Percentiles rank a stretch among this genome's conserved stretches.
These are phyloP conservation scores for Andrena flavipes DNA, from an alignment of 2,888 invertebrate species.

Conservation along the genomic window DNA sequence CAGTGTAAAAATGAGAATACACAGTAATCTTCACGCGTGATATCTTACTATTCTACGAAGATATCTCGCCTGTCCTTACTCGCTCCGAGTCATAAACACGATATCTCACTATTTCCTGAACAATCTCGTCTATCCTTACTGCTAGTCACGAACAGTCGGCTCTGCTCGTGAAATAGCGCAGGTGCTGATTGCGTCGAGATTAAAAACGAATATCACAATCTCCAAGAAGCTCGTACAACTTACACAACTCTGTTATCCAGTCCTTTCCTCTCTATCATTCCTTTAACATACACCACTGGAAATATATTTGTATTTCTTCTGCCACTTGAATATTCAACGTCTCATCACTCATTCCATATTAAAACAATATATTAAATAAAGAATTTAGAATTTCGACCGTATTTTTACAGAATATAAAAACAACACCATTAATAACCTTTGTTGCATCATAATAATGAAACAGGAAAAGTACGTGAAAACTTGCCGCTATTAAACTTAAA, in stretches of 20 bases:
- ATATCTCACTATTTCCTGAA: conserved; percentile 5
- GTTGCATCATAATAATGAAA: too few relatives aligned
- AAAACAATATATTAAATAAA: too few relatives aligned
- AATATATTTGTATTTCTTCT: too few relatives aligned
- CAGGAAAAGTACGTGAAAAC: too few relatives aligned
- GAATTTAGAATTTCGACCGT: too few relatives aligned
- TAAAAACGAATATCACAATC: conserved; percentile 7
- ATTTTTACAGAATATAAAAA: too few relatives aligned
- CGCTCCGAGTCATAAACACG: not conserved
- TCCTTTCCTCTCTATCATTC: not conserved
- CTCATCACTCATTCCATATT: too few relatives aligned
- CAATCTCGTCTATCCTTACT: not conserved
- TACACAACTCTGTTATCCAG: conserved; percentile 16
- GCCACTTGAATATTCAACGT: too few relatives aligned
- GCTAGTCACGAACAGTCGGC: not conserved
- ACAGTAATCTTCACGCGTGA: not conserved
- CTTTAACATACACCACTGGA: too few relatives aligned
- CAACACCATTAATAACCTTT: too few relatives aligned
- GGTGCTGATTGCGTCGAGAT: not conserved
- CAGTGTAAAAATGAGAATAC: not conserved
- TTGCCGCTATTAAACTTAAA: too few relatives aligned
- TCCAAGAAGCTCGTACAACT: conserved; percentile 4
- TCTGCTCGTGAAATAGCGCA: not conserved
- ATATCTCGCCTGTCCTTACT: not conserved
- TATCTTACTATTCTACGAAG: conserved; percentile 1